Percentiles rank a stretch among this genome's conserved stretches.
Conservation (phyloP, 2,113 vertebrate species). For the Hipposideros armiger region DNA sequence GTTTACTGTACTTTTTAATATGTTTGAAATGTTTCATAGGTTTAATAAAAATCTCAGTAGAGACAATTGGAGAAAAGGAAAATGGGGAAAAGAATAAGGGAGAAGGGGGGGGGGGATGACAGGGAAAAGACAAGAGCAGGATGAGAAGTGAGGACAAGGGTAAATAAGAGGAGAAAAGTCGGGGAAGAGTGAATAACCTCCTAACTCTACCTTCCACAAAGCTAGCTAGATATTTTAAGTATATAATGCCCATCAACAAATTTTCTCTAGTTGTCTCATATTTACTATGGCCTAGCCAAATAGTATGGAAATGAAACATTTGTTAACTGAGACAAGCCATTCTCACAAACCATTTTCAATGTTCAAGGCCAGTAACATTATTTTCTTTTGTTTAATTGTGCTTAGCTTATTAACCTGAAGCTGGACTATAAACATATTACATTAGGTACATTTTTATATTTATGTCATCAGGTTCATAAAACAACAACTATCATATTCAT, state of each 20-base stretch:
- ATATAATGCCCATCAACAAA: neutral
- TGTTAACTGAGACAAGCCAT: neutral
- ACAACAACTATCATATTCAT: constrained; percentile 44
- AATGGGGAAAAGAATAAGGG: neutral
- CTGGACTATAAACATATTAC: constrained; percentile 21
- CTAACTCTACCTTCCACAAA: neutral
- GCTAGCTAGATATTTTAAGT: neutral
- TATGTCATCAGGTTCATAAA: neutral
- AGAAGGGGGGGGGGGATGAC: neutral
- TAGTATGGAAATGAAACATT: neutral
- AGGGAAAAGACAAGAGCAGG: too few species aligned
- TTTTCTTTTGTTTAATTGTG: constrained; percentile 21
- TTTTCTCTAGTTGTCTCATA: neutral
- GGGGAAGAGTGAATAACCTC: neutral
- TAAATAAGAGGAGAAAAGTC: neutral
- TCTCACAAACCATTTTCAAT: neutral
- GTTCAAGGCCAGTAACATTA: neutral
- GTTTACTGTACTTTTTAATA: neutral
- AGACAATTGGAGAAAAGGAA: neutral
- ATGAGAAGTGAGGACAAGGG: neutral
- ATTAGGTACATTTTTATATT: neutral
- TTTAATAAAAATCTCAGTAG: neutral
- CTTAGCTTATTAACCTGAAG: constrained; percentile 44
- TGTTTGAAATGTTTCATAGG: neutral
- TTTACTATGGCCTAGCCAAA: neutral